phyloP scores from a whole-genome alignment of 2,888 invertebrate genomes.

The Dolichomitus sp. region DNA sequence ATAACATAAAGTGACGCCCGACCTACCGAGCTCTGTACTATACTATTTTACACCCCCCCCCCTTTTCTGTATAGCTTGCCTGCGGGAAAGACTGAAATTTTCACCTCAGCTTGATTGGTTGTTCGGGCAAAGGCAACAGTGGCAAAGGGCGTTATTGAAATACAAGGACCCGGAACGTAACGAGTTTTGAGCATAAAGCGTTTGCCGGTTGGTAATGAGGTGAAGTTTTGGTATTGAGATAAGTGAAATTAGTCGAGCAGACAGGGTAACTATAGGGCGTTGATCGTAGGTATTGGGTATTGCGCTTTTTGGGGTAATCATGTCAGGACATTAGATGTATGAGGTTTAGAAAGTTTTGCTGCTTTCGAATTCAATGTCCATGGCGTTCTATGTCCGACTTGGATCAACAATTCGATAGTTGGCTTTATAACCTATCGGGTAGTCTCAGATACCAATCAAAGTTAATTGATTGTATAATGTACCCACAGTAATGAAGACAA shows the following conservation, averaged over 20 bases:
- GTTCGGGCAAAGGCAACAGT: conserved; percentile 22
- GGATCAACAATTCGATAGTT: too few species aligned
- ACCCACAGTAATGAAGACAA: too few species aligned
- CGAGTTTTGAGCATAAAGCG: not conserved
- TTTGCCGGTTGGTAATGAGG: not conserved
- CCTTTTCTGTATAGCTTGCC: not conserved
- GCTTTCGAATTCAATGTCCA: too few species aligned
- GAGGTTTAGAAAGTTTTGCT: too few species aligned
- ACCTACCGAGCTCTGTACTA: conserved; percentile 15
- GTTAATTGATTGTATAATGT: too few species aligned
- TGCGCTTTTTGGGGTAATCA: too few species aligned
- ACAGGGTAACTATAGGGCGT: too few species aligned
- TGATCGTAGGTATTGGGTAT: too few species aligned
- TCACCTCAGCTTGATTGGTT: conserved; percentile 63
- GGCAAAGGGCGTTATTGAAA: conserved; percentile 2
- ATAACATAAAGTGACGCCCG: conserved; percentile 76
- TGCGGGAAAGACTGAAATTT: conserved; percentile 52
- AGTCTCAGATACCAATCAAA: too few species aligned
- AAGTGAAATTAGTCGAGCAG: conserved; percentile 6
- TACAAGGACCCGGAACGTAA: not conserved
- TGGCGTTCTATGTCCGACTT: too few species aligned
- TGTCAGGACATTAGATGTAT: too few species aligned
- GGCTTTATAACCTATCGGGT: too few species aligned
- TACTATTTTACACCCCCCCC: not conserved
- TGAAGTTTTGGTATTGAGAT: not conserved